phyloP scores from a whole-genome alignment of 1,140 invertebrate species.

The Choristoneura fumiferana region DNA sequence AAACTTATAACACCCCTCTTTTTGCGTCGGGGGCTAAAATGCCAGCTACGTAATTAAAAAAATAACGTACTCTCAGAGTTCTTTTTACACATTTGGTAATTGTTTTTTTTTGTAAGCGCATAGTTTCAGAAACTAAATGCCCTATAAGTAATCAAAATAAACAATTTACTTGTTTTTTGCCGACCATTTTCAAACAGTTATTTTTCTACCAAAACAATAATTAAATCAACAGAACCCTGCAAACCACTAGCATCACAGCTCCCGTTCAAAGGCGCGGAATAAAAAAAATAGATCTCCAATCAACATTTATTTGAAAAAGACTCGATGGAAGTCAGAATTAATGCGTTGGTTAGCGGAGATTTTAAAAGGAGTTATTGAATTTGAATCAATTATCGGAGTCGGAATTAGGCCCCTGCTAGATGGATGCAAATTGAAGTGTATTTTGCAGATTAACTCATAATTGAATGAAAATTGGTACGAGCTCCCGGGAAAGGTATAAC shows the following conservation, averaged over 20 bases:
- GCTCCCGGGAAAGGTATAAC: neutral
- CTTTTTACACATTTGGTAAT: no score
- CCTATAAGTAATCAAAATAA: no score
- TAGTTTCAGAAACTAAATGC: no score
- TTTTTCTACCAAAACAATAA: no score
- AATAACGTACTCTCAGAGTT: no score
- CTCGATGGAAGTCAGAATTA: constrained; percentile 17
- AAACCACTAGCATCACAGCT: neutral
- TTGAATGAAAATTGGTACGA: constrained; percentile 4
- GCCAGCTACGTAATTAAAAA: no score
- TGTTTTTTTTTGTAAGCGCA: no score
- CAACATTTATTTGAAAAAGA: constrained; percentile 16
- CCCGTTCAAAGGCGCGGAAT: constrained; percentile 1
- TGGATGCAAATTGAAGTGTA: constrained; percentile 17
- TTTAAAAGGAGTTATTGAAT: constrained; percentile 16
- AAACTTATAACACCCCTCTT: no score
- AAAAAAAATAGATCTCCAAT: constrained; percentile 16
- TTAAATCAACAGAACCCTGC: constrained; percentile 4
- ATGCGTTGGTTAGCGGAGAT: constrained; percentile 9
- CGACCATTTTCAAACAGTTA: no score
- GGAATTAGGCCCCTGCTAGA: constrained; percentile 2
- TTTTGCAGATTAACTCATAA: constrained; percentile 16
- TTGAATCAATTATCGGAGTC: constrained; percentile 10
- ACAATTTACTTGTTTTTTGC: no score
- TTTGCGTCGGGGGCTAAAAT: no score